Percentiles rank a stretch among this genome's conserved stretches.
Conservation (phyloP, 2,113 vertebrate genomes). For the Pyrgilauda ruficollis region DNA sequence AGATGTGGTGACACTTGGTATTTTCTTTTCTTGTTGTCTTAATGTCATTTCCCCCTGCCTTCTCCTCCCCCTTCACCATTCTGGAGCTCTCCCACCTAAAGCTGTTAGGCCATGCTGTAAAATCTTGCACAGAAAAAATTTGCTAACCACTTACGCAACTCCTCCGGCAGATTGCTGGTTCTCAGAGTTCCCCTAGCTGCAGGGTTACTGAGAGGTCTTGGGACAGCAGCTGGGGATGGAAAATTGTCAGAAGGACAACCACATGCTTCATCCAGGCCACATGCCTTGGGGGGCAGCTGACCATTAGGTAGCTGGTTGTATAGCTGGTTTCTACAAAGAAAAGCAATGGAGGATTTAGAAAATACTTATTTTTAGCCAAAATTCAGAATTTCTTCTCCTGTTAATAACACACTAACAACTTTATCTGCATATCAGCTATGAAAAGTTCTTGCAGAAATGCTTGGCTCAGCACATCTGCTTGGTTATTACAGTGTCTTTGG, state of each 20-base stretch:
- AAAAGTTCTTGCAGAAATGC: background rate
- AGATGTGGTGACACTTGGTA: background rate
- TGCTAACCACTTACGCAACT: conserved; percentile 76
- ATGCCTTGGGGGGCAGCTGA: background rate
- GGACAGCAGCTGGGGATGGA: conserved; percentile 54
- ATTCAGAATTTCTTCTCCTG: background rate
- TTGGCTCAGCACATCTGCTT: background rate
- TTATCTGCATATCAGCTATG: background rate
- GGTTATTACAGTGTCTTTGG: background rate
- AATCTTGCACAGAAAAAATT: background rate
- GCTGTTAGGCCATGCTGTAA: background rate
- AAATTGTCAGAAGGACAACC: conserved; percentile 47
- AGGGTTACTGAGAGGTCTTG: conserved; percentile 67
- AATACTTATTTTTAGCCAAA: background rate
- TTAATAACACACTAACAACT: background rate
- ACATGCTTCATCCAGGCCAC: background rate
- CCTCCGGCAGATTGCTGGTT: conserved; percentile 78
- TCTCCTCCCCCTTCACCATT: background rate
- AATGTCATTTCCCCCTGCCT: background rate
- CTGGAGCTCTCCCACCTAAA: background rate
- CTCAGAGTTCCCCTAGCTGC: conserved; percentile 73
- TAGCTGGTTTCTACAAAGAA: conserved; percentile 63
- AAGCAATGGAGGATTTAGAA: background rate
- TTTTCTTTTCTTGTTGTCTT: conserved; percentile 31
- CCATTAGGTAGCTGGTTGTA: conserved; percentile 44